Percentiles rank a stretch among this genome's conserved stretches.
Evolutionary conservation across 2,888 invertebrate genomes (phyloP).

Genomic region (Drosophila neotestacea): DNA sequence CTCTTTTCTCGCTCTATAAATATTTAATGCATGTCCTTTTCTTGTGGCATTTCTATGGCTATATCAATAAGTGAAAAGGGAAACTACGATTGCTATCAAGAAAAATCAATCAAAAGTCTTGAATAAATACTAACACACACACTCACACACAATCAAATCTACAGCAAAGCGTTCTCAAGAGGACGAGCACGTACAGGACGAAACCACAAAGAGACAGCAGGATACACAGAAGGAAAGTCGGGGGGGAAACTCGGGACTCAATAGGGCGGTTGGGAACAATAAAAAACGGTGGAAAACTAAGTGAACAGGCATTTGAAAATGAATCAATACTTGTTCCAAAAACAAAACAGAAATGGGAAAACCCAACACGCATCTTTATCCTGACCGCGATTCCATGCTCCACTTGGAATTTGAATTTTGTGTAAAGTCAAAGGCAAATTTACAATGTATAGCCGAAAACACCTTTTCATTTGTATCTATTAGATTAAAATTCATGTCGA

Average conservation of each 20-base stretch:
- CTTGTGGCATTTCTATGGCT: background rate
- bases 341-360: background rate
- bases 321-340: slow-evolving; percentile 64
- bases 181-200: slow-evolving; percentile 38
- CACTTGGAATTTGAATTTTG: slow-evolving; percentile 31
- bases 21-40: slow-evolving; percentile 59
- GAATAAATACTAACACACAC: slow-evolving; percentile 60
- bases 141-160: slow-evolving; percentile 21
- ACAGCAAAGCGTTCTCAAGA: slow-evolving; percentile 39
- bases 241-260: slow-evolving; percentile 20
- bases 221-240: background rate
- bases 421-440: slow-evolving; percentile 51
- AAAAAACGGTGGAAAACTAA: slow-evolving; percentile 65
- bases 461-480: slow-evolving; percentile 85
- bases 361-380: slow-evolving; percentile 14
- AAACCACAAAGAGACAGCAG: slow-evolving; percentile 42
- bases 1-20: slow-evolving; percentile 29
- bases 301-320: slow-evolving; percentile 41
- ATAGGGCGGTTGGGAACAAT: slow-evolving; percentile 81
- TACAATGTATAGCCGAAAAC: slow-evolving; percentile 58
- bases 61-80: slow-evolving; percentile 13
- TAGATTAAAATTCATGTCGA: slow-evolving; percentile 85
- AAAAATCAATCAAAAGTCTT: slow-evolving; percentile 73
- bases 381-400: slow-evolving; percentile 45
- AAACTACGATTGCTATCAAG: slow-evolving; percentile 23